phyloP scores from a whole-genome alignment of 2,888 invertebrate genomes.

The Polymixis flavicincta region DNA sequence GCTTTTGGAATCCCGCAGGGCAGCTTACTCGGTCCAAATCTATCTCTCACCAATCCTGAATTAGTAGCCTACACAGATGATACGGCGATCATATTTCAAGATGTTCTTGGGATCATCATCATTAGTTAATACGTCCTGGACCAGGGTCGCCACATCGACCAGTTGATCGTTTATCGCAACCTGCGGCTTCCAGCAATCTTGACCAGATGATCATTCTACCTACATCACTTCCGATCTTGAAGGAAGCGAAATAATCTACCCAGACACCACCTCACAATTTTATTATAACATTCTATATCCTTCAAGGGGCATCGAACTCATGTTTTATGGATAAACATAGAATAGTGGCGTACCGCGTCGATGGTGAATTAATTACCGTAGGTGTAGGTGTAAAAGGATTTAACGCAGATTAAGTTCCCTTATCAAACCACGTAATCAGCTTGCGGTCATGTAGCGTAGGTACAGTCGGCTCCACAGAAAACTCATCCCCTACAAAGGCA shows the following conservation, averaged over 20 bases:
- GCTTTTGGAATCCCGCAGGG: background rate
- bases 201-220: background rate
- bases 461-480: no score
- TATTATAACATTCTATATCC: no score
- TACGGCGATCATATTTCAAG: background rate
- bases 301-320: background rate
- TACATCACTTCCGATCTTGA: background rate
- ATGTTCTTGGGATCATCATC: background rate
- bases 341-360: background rate
- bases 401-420: conserved; percentile 19
- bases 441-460: conserved; percentile 9
- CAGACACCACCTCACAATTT: background rate
- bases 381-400: conserved; percentile 27
- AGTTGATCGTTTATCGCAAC: no score
- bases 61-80: background rate
- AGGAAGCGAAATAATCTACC: background rate
- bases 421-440: conserved; percentile 23
- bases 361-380: conserved; percentile 42
- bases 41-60: background rate
- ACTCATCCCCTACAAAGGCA: no score
- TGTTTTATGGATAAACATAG: conserved; percentile 20
- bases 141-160: no score
- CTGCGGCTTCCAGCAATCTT: background rate
- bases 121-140: no score
- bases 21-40: background rate